A percentile compares a stretch with the other conserved stretches of the same genome.
phyloP scores from a whole-genome alignment of 2,797 vertebrate genomes.

The Premnoplex brunnescens region DNA sequence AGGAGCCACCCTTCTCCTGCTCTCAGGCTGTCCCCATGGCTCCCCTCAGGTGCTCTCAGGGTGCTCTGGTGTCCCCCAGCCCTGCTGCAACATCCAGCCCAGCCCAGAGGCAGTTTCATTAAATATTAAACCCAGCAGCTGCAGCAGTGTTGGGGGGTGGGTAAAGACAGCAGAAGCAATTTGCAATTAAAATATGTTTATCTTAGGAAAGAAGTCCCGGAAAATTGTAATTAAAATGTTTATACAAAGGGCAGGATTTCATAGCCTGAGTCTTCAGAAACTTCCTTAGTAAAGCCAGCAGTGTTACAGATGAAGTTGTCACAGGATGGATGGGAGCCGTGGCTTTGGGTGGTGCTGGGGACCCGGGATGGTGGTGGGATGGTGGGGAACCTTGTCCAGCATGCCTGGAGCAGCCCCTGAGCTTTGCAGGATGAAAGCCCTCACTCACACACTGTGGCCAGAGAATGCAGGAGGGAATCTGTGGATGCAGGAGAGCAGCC shows the following conservation, averaged over 20 bases:
- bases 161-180: slow-evolving; percentile 41
- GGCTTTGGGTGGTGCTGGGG: background rate
- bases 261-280: background rate
- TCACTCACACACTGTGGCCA: accelerated
- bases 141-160: background rate
- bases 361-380: accelerated
- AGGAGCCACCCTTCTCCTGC: background rate
- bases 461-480: background rate
- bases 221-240: slow-evolving; percentile 47
- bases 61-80: background rate
- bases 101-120: background rate
- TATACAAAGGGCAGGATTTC: slow-evolving; percentile 16
- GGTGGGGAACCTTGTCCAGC: accelerated
- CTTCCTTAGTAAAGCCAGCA: background rate
- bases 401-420: accelerated
- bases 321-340: accelerated
- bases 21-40: accelerated
- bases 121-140: slow-evolving; percentile 48
- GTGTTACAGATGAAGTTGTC: background rate
- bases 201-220: slow-evolving; percentile 22
- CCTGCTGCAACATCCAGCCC: background rate
- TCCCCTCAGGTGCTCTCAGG: background rate
- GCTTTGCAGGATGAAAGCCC: background rate
- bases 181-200: slow-evolving; percentile 65
- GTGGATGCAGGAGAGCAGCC: background rate